Percentiles rank a stretch among this genome's conserved stretches.
Evolutionary conservation across 1,140 invertebrate genomes (phyloP).

Genomic region (Hermatobates lingyangjiaoensis): DNA sequence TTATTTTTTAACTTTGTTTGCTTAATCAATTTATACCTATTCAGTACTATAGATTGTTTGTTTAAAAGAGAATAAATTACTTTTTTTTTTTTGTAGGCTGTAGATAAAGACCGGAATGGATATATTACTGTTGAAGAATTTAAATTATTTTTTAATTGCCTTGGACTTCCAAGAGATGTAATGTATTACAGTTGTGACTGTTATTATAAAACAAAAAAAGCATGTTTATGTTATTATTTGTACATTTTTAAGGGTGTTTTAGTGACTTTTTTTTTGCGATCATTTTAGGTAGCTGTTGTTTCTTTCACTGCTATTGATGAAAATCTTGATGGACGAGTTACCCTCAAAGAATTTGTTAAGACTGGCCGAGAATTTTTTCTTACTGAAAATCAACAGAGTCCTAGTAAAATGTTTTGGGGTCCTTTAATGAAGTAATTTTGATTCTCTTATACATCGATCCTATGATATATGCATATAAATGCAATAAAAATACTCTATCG

Average conservation of each 20-base stretch:
- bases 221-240: too few relatives aligned
- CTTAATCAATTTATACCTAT: too few relatives aligned
- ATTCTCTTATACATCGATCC: too few relatives aligned
- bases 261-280: slow-evolving; percentile 1
- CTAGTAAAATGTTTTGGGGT: slow-evolving; percentile 71
- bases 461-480: too few relatives aligned
- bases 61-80: too few relatives aligned
- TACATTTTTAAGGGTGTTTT: slow-evolving; percentile 1
- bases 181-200: too few relatives aligned
- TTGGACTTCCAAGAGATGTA: slow-evolving; percentile 48
- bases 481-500: too few relatives aligned
- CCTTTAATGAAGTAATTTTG: slow-evolving; percentile 29
- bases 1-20: too few relatives aligned
- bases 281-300: slow-evolving; percentile 38
- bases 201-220: too few relatives aligned
- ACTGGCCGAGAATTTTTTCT: slow-evolving; percentile 59
- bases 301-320: slow-evolving; percentile 57
- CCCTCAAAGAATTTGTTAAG: slow-evolving; percentile 54
- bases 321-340: slow-evolving; percentile 55
- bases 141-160: slow-evolving; percentile 59
- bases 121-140: slow-evolving; percentile 61
- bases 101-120: slow-evolving; percentile 58
- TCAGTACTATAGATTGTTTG: too few relatives aligned
- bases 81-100: slow-evolving; percentile 34
- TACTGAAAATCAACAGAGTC: slow-evolving; percentile 47